These are phyloP conservation scores for Caenorhabditis plicata DNA, from an alignment of 2,888 invertebrate species.

Conservation along the genomic window DNA sequence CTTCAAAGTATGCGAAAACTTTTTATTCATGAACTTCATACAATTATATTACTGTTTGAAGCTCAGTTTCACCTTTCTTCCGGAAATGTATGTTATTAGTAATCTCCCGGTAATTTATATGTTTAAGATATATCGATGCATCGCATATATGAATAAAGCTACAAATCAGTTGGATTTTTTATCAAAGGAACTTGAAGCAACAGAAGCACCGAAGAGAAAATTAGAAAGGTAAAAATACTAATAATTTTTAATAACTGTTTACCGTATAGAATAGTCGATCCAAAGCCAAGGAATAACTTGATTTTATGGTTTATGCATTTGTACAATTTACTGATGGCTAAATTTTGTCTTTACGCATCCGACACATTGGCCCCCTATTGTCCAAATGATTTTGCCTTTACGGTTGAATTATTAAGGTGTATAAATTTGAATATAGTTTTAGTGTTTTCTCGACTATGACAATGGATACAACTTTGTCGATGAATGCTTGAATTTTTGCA, in stretches of 20 bases:
- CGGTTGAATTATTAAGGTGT: neutral
- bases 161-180: neutral
- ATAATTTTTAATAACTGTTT: no score
- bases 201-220: neutral
- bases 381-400: neutral
- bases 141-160: conserved; percentile 9
- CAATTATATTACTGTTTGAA: conserved; percentile 13
- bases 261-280: neutral
- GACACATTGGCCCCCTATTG: conserved; percentile 6
- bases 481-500: conserved; percentile 7
- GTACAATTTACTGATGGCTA: conserved; percentile 10
- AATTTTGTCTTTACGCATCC: conserved; percentile 11
- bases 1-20: conserved; percentile 19
- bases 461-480: conserved; percentile 6
- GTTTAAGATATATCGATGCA: conserved; percentile 19
- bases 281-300: conserved; percentile 1
- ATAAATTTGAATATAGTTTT: neutral
- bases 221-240: no score
- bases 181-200: neutral
- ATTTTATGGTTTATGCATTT: conserved; percentile 10
- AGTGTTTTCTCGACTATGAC: neutral
- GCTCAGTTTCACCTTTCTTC: conserved; percentile 13
- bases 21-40: conserved; percentile 12
- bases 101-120: neutral
- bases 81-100: conserved; percentile 19